phyloP scores from a whole-genome alignment of 2,113 vertebrate genomes.

The Poeciliopsis turrubarensis region DNA sequence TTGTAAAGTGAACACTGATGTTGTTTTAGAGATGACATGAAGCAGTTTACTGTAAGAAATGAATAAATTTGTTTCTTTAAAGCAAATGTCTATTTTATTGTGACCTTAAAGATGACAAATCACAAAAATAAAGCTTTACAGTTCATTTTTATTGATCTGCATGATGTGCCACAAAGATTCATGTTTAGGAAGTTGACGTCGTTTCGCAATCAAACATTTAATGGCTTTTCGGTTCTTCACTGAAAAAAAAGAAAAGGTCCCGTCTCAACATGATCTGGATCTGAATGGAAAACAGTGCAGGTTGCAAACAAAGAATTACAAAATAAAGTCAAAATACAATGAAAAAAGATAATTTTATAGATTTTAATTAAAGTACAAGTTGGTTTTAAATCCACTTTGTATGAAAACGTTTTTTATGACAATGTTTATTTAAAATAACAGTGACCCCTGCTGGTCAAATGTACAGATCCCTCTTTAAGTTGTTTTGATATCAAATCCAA shows the following conservation, averaged over 20 bases:
- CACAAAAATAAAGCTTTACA: not conserved
- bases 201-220: not conserved
- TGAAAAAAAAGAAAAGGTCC: not conserved
- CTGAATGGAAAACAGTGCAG: too few relatives aligned
- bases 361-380: constrained; percentile 53
- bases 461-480: not conserved
- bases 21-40: constrained; percentile 50
- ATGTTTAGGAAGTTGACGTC: not conserved
- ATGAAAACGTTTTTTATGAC: not conserved
- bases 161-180: not conserved
- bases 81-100: not conserved
- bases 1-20: constrained; percentile 35
- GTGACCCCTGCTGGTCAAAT: not conserved
- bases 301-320: not conserved
- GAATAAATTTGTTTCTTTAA: constrained; percentile 74
- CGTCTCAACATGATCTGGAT: not conserved
- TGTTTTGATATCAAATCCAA: not conserved
- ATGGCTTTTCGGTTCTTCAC: not conserved
- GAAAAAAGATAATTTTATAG: not conserved
- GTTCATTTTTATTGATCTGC: not conserved
- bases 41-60: constrained; percentile 62
- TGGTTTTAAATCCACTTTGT: not conserved
- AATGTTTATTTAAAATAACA: not conserved
- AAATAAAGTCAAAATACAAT: not conserved
- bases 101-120: not conserved